A percentile compares a stretch with the other conserved stretches of the same genome.
Evolutionary conservation across 2,113 vertebrate species (phyloP).

Genomic region (Phyllopteryx taeniolatus): DNA sequence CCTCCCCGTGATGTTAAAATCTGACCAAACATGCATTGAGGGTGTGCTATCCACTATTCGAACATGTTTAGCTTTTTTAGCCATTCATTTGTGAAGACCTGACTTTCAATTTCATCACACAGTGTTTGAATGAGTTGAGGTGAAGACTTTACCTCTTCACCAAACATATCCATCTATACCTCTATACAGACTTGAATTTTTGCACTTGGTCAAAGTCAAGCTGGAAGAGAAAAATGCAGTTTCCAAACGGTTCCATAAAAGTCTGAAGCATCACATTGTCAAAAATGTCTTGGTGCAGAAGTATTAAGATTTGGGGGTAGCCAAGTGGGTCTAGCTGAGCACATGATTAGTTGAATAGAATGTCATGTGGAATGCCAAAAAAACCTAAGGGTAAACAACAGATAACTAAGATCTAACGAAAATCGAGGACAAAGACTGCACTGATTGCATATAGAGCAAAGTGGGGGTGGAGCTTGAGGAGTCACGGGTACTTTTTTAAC

Average conservation of each 20-base stretch:
- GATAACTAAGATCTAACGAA: neutral
- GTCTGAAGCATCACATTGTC: slow-evolving; percentile 8
- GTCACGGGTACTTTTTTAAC: slow-evolving; percentile 23
- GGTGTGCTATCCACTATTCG: too few species aligned
- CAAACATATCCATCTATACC: neutral
- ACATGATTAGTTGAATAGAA: neutral
- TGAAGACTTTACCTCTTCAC: too few species aligned
- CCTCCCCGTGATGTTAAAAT: too few species aligned
- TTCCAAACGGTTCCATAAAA: neutral
- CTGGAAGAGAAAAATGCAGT: neutral
- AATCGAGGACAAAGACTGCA: neutral
- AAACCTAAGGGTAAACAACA: neutral
- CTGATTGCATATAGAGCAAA: neutral
- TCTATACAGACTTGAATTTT: too few species aligned
- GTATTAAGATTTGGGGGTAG: neutral
- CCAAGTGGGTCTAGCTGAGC: neutral
- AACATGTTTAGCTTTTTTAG: too few species aligned
- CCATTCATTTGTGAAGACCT: too few species aligned
- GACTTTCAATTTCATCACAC: too few species aligned
- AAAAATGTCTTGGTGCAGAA: slow-evolving; percentile 10
- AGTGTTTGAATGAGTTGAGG: too few species aligned
- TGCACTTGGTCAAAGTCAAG: too few species aligned
- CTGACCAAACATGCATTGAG: too few species aligned
- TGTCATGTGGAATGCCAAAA: neutral
- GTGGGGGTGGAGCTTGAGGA: slow-evolving; percentile 12